phyloP scores from a whole-genome alignment of 2,113 vertebrate genomes.

The Terrapene triunguis region DNA sequence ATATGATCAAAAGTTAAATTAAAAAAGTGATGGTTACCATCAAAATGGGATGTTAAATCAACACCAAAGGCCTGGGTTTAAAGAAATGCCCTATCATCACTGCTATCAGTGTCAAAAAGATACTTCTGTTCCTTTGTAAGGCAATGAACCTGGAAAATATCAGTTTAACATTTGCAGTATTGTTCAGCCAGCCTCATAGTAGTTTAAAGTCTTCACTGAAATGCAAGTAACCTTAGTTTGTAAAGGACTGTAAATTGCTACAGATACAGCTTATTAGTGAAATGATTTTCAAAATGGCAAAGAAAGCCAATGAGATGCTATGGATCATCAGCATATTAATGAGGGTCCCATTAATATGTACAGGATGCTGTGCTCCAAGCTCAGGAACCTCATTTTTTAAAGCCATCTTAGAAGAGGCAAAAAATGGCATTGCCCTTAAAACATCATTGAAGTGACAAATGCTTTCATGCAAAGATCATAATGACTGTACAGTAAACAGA shows the following conservation, averaged over 20 bases:
- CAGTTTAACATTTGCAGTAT: background rate
- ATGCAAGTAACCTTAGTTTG: slow-evolving; percentile 19
- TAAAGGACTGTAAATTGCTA: slow-evolving; percentile 18
- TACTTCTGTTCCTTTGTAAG: background rate
- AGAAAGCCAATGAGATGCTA: slow-evolving; percentile 73
- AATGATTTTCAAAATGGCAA: slow-evolving; percentile 66
- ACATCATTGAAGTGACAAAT: slow-evolving; percentile 60
- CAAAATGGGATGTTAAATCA: slow-evolving; percentile 2
- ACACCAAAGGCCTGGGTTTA: slow-evolving; percentile 16
- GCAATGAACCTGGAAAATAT: background rate
- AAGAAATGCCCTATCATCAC: background rate
- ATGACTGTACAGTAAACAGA: slow-evolving; percentile 73
- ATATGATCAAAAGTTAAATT: background rate
- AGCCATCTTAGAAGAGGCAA: slow-evolving; percentile 21
- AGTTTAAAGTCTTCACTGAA: background rate
- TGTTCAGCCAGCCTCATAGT: background rate
- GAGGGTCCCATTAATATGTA: slow-evolving; percentile 72
- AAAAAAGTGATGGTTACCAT: background rate
- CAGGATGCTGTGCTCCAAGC: slow-evolving; percentile 32
- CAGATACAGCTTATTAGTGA: slow-evolving; percentile 46
- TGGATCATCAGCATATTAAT: slow-evolving; percentile 74
- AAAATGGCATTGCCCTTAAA: slow-evolving; percentile 48
- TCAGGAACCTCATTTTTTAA: slow-evolving; percentile 33
- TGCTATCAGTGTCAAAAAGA: background rate
- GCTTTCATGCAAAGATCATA: slow-evolving; percentile 79